A percentile compares a stretch with the other conserved stretches of the same genome.
These are phyloP conservation scores for Aspidiotus destructor DNA, from an alignment of 2,888 invertebrate species.

Conservation along the genomic window DNA sequence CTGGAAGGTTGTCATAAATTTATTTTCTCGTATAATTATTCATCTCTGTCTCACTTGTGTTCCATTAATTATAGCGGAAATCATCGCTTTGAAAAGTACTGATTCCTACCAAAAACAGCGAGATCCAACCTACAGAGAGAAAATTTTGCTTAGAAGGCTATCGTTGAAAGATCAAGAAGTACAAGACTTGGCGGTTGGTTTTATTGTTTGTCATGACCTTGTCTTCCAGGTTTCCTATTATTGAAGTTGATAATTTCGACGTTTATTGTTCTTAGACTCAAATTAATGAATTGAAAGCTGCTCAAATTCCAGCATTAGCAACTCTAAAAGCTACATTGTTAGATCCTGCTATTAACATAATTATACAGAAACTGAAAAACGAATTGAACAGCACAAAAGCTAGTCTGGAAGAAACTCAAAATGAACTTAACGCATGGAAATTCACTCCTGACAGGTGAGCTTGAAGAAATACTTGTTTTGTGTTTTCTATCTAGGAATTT, in stretches of 20 bases:
- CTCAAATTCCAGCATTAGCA: slow-evolving; percentile 66
- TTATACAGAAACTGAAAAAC: slow-evolving; percentile 80
- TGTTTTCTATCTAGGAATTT: not conserved
- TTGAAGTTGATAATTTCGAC: not conserved
- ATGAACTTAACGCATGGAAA: slow-evolving; percentile 96
- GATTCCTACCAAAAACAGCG: slow-evolving; percentile 29
- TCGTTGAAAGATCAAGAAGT: slow-evolving; percentile 94
- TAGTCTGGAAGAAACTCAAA: slow-evolving; percentile 90
- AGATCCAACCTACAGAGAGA: slow-evolving; percentile 57
- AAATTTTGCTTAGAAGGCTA: slow-evolving; percentile 79
- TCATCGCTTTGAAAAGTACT: slow-evolving; percentile 15
- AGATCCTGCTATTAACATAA: slow-evolving; percentile 91
- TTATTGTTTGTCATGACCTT: slow-evolving; percentile 1
- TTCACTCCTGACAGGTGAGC: slow-evolving; percentile 88
- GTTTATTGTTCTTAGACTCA: slow-evolving; percentile 59
- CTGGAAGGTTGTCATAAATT: slow-evolving; percentile 10
- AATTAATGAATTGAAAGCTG: slow-evolving; percentile 83
- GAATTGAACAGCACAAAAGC: slow-evolving; percentile 82
- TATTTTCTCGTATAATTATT: not conserved
- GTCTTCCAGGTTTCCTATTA: not conserved
- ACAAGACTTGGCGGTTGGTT: slow-evolving; percentile 86
- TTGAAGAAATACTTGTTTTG: not conserved
- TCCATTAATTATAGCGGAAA: slow-evolving; percentile 16
- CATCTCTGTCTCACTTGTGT: not conserved
- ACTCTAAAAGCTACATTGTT: slow-evolving; percentile 72